Evolutionary conservation across 2,113 vertebrate species (phyloP).

Genomic region (Aythya baeri): DNA sequence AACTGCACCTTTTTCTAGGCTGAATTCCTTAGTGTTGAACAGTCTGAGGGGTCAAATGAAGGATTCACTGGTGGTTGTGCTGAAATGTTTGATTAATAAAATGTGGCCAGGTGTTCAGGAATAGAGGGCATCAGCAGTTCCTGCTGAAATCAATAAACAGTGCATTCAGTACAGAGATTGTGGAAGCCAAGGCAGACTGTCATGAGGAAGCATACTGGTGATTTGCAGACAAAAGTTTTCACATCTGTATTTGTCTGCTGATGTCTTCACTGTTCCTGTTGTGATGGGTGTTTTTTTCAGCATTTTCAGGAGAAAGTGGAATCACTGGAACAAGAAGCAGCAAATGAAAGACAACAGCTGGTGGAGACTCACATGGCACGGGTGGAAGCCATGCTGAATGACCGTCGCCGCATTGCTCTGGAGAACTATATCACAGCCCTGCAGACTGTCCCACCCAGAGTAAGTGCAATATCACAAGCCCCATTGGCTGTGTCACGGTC

Average conservation of each 20-base stretch:
- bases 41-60: background rate
- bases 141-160: background rate
- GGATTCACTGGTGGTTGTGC: background rate
- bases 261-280: background rate
- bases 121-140: background rate
- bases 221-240: background rate
- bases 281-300: constrained; percentile 64
- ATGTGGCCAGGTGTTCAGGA: background rate
- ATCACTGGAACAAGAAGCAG: constrained; percentile 94
- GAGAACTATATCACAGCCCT: constrained; percentile 96
- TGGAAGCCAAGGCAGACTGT: background rate
- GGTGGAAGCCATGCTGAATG: constrained; percentile 95
- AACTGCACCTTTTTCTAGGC: background rate
- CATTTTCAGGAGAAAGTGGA: constrained; percentile 99
- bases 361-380: constrained; percentile 98
- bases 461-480: constrained; percentile 10
- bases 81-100: background rate
- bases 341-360: constrained; percentile 94
- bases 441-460: constrained; percentile 86
- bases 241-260: fast-evolving
- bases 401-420: constrained; percentile 92
- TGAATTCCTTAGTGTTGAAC: background rate
- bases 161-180: background rate
- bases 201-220: background rate
- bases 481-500: background rate